These are phyloP conservation scores for Sarcophaga variegata DNA, from an alignment of 2,888 invertebrate genomes.

Conservation along the genomic window DNA sequence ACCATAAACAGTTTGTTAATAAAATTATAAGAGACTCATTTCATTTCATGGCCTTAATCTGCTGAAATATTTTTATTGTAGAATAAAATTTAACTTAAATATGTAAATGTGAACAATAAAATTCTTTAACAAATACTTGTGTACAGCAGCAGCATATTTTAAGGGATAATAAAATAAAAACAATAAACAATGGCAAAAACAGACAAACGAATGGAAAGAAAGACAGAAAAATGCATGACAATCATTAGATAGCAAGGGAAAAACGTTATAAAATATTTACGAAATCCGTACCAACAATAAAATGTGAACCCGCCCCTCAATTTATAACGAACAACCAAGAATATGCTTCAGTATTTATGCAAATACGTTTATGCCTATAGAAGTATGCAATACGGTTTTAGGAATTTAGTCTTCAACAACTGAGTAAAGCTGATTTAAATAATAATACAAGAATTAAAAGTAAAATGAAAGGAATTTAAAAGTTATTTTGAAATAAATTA, in stretches of 20 bases:
- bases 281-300: slow-evolving; percentile 19
- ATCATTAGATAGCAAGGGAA: slow-evolving; percentile 20
- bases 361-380: slow-evolving; percentile 26
- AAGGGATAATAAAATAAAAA: slow-evolving; percentile 27
- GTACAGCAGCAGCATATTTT: slow-evolving; percentile 35
- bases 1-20: neutral
- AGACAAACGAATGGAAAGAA: neutral
- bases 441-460: neutral
- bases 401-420: neutral
- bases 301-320: neutral
- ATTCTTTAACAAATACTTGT: slow-evolving; percentile 1
- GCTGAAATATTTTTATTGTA: neutral
- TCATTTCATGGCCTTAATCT: neutral
- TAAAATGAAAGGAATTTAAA: neutral
- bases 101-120: slow-evolving; percentile 12
- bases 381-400: slow-evolving; percentile 15
- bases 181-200: neutral
- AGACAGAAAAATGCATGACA: neutral
- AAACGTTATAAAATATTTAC: slow-evolving; percentile 5
- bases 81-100: slow-evolving; percentile 15
- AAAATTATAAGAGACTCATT: neutral
- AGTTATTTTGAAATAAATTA: too few relatives aligned
- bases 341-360: slow-evolving; percentile 44
- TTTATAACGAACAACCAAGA: slow-evolving; percentile 18
- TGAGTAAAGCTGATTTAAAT: neutral